These are phyloP conservation scores for Neoniphon sammara DNA, from an alignment of 2,797 vertebrate species.

Conservation along the genomic window DNA sequence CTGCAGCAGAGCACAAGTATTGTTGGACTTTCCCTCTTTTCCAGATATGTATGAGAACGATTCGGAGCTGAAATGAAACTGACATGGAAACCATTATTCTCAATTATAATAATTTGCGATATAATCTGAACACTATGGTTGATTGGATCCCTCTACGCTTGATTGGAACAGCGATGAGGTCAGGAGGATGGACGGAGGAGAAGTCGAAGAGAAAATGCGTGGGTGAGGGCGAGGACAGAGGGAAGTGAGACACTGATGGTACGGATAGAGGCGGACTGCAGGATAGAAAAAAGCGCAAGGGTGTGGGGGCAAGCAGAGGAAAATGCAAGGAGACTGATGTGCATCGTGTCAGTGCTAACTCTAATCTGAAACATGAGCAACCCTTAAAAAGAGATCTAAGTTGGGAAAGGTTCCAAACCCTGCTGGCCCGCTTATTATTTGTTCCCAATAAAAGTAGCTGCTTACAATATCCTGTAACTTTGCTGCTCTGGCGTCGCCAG, in stretches of 20 bases:
- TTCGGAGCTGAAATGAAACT: constrained; percentile 70
- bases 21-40: constrained; percentile 30
- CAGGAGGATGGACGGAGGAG: constrained; percentile 60
- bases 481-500: constrained; percentile 31
- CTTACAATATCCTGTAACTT: constrained; percentile 70
- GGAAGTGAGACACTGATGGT: constrained; percentile 33
- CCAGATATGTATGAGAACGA: constrained; percentile 71
- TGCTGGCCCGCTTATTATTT: constrained; percentile 64
- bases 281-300: constrained; percentile 30
- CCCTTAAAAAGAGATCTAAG: constrained; percentile 57
- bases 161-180: constrained; percentile 71
- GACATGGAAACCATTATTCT: constrained; percentile 82
- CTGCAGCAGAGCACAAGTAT: constrained; percentile 14
- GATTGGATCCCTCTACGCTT: constrained; percentile 72
- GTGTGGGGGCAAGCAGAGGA: neutral
- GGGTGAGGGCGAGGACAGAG: constrained; percentile 56
- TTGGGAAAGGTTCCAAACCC: constrained; percentile 69
- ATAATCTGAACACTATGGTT: constrained; percentile 78
- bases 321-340: constrained; percentile 43
- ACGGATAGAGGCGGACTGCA: constrained; percentile 32
- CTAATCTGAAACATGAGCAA: constrained; percentile 79
- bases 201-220: constrained; percentile 50
- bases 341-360: constrained; percentile 55
- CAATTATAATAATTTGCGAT: constrained; percentile 81
- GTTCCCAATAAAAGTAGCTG: constrained; percentile 74